These are phyloP conservation scores for Cantharis flavilabris DNA, from an alignment of 2,888 invertebrate genomes.

Conservation along the genomic window DNA sequence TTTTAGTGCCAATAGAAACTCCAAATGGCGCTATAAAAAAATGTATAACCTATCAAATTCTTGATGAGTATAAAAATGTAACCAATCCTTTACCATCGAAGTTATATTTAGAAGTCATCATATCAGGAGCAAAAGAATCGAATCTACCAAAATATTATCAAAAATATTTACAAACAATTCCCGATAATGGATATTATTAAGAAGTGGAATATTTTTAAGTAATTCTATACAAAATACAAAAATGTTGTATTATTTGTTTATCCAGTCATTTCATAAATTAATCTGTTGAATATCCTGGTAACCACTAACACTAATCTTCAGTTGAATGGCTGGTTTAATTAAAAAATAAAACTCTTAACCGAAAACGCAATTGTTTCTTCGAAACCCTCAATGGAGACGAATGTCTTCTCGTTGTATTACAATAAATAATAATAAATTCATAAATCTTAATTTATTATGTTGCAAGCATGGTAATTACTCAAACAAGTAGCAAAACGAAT, in stretches of 20 bases:
- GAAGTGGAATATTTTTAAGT: background rate
- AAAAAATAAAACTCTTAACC: too few relatives aligned
- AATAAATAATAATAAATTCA: too few relatives aligned
- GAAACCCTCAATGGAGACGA: too few relatives aligned
- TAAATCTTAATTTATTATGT: background rate
- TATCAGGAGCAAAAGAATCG: background rate
- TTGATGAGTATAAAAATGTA: background rate
- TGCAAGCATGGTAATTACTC: conserved; percentile 43
- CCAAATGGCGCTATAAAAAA: background rate
- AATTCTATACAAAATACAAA: too few relatives aligned
- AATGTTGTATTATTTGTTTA: too few relatives aligned
- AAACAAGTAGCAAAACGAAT: conserved; percentile 76
- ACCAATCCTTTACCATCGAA: background rate
- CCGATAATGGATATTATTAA: background rate
- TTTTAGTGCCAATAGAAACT: background rate
- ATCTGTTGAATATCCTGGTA: too few relatives aligned
- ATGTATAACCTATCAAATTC: background rate
- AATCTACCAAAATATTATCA: background rate
- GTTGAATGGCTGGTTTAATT: too few relatives aligned
- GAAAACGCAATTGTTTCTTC: too few relatives aligned
- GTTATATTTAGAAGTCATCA: background rate
- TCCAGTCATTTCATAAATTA: too few relatives aligned
- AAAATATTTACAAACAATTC: background rate
- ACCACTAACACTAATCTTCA: too few relatives aligned
- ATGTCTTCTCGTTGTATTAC: too few relatives aligned